Percentiles rank a stretch among this genome's conserved stretches.
phyloP scores from a whole-genome alignment of 2,797 vertebrate species.

The Danionella dracula region DNA sequence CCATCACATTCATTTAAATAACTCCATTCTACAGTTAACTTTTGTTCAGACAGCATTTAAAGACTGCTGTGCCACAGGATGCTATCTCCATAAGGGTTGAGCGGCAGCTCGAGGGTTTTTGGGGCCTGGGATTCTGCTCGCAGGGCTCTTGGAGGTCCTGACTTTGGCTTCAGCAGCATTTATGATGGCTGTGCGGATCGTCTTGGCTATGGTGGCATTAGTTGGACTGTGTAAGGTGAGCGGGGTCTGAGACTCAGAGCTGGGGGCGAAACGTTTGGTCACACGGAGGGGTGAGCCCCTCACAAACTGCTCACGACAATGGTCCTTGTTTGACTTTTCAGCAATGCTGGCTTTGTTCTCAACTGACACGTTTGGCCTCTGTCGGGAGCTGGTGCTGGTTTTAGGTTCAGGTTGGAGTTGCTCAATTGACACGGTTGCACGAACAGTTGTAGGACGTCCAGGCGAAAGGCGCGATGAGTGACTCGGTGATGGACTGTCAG shows the following conservation, averaged over 20 bases:
- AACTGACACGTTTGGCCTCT: slow-evolving; percentile 41
- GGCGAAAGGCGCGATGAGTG: slow-evolving; percentile 42
- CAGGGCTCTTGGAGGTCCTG: slow-evolving; percentile 62
- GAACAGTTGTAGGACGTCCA: slow-evolving; percentile 53
- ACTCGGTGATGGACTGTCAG: slow-evolving; percentile 37
- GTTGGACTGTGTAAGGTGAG: slow-evolving; percentile 52
- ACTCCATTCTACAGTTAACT: too few relatives aligned
- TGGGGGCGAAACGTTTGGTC: slow-evolving; percentile 68
- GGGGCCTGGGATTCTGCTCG: slow-evolving; percentile 57
- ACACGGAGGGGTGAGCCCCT: slow-evolving; percentile 63
- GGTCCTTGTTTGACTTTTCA: slow-evolving; percentile 56
- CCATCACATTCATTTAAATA: too few relatives aligned
- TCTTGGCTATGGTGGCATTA: slow-evolving; percentile 66
- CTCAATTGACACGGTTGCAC: slow-evolving; percentile 46
- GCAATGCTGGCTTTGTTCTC: slow-evolving; percentile 41
- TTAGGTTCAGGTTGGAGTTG: slow-evolving; percentile 55
- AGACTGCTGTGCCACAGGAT: too few relatives aligned
- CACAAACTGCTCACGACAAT: slow-evolving; percentile 53
- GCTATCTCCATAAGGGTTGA: slow-evolving; percentile 70
- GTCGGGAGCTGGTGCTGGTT: slow-evolving; percentile 54
- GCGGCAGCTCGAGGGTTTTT: slow-evolving; percentile 60
- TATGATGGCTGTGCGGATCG: slow-evolving; percentile 68
- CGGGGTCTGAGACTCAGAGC: slow-evolving; percentile 55
- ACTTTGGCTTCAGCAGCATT: slow-evolving; percentile 55
- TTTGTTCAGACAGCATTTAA: too few relatives aligned